Evolutionary conservation across 92 coral and sea anemone genomes (phyloP).

Genomic region (Micromussa lordhowensis): DNA sequence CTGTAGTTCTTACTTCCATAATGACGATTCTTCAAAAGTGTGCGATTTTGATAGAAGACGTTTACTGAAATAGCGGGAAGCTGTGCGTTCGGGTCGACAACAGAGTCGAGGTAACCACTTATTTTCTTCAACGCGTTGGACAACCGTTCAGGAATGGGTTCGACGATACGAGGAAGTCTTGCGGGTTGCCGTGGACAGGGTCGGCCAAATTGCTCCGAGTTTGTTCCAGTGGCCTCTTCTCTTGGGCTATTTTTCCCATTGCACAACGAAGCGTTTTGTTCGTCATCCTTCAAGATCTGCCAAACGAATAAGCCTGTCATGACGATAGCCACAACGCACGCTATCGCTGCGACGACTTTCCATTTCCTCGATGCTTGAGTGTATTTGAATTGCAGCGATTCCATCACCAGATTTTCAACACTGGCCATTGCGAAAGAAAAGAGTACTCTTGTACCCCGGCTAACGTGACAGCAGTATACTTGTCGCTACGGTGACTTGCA

Average conservation of each 20-base stretch:
- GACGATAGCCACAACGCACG: constrained; percentile 18
- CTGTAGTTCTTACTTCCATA: constrained; percentile 37
- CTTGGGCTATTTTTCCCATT: not conserved
- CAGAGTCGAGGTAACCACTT: constrained; percentile 27
- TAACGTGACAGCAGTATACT: not conserved
- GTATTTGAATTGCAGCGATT: constrained; percentile 26
- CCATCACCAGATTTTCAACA: constrained; percentile 45
- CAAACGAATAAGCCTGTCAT: constrained; percentile 45
- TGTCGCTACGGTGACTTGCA: not conserved
- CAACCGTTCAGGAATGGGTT: constrained; percentile 35
- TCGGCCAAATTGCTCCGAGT: not conserved
- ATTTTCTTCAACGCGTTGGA: constrained; percentile 32
- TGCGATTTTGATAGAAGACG: constrained; percentile 51
- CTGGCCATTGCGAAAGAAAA: constrained; percentile 15
- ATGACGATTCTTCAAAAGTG: constrained; percentile 36
- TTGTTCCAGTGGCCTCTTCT: not conserved
- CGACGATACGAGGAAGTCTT: constrained; percentile 12
- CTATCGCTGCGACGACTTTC: constrained; percentile 31
- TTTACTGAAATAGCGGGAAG: constrained; percentile 67
- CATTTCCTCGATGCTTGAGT: constrained; percentile 16
- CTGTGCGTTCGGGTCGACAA: constrained; percentile 24
- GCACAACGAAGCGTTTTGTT: not conserved
- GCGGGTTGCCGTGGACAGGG: constrained; percentile 47
- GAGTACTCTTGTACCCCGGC: not conserved
- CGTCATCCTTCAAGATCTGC: constrained; percentile 38